Conservation (phyloP, 2,113 vertebrate species). For the Petaurus breviceps region DNA sequence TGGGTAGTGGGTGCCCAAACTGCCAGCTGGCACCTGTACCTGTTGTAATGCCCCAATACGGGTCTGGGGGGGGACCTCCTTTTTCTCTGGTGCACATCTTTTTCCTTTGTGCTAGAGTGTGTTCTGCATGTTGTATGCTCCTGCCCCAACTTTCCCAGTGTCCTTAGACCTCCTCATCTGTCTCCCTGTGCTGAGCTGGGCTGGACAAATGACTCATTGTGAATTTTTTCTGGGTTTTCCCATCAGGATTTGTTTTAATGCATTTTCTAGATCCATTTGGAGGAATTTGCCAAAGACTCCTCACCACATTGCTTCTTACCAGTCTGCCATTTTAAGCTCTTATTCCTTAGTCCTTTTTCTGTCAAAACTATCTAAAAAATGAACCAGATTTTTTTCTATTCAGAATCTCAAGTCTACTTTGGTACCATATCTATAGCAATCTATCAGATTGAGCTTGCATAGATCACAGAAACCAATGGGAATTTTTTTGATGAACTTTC, state of each 20-base stretch:
- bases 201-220: neutral
- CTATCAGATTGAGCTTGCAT: neutral
- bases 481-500: neutral
- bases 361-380: neutral
- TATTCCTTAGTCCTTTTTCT: neutral
- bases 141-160: neutral
- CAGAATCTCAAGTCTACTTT: neutral
- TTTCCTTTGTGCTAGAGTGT: neutral
- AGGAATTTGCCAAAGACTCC: neutral
- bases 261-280: neutral
- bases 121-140: neutral
- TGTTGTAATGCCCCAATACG: neutral
- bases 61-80: neutral
- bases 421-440: neutral
- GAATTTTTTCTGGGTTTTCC: neutral
- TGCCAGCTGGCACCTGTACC: neutral
- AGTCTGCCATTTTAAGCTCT: neutral
- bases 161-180: neutral
- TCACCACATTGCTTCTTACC: neutral
- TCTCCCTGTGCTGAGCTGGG: neutral
- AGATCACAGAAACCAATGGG: neutral
- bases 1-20: neutral
- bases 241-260: neutral
- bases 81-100: neutral
- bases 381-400: neutral